Base-by-base conservation (phyloP, 2,888 invertebrate genomes). In the Taphrorychus bicolor region DNA sequence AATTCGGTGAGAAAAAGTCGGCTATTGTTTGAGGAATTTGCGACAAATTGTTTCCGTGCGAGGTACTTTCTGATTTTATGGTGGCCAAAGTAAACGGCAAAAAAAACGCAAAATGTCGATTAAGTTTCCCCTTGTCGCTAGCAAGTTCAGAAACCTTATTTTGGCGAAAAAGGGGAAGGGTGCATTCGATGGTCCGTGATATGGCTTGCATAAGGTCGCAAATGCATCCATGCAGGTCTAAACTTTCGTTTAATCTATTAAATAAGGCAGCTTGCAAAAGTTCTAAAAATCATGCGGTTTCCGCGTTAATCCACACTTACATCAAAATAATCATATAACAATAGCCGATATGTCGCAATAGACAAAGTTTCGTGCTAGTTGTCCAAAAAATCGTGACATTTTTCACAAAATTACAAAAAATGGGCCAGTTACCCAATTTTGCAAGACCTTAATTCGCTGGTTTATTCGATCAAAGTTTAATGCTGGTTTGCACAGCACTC, bases 21-120 rank as follows among this genome's bases (percentile, higher is more conserved):
- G n/a, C 22, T 32, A 32, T 59, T 51, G 48, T 48, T 23, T 11
- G 17, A 32, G n/a, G 24, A 51, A 49, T 49, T 59, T 59, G 59
- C 59, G 59, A 59, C 59, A 59, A 59, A 59, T 59, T 49, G 49
- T 48, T 59, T 59, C 59, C 59, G 49, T 23, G 18, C 14, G 59
- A 59, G 49, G 17, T 32, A 48, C 11, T 51, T 18, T 23, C 59
- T 24, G 59, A 59, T 59, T 48, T 23, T 59, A 23, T 32, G 49
- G 24, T 59, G 23, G n/a, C n/a, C 11, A 17, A 21, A 5, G 16
- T 45, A 58, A 40, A 4, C 14, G 32, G 40, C 9, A 41, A 5
- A 45, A 58, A 59, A 59, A 59, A 59, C 59, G 59, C 59, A 49
- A 59, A 49, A 51, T 18, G 48, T 16, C 24, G 48, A 59, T 59